Evolutionary conservation across 1,140 invertebrate genomes (phyloP).

Genomic region (Pseudomyrmex concolor): DNA sequence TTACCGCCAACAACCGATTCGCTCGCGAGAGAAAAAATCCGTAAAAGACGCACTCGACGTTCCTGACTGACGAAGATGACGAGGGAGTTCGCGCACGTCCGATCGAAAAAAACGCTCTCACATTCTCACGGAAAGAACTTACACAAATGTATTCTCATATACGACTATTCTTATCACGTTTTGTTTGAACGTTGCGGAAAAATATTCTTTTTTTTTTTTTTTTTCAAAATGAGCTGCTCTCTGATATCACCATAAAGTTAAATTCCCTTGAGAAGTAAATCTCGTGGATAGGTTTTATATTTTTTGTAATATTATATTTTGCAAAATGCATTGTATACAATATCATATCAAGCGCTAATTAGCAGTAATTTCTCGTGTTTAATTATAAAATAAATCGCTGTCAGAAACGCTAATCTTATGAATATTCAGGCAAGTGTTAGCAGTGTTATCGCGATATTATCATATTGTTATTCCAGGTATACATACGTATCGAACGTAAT

Average conservation of each 20-base stretch:
- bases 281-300: neutral
- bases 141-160: neutral
- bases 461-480: slow-evolving; percentile 42
- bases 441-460: neutral
- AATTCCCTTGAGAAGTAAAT: too few relatives aligned
- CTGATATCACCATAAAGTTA: too few relatives aligned
- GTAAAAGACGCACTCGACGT: slow-evolving; percentile 10
- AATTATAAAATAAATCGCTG: slow-evolving; percentile 50
- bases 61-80: neutral
- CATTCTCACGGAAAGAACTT: neutral
- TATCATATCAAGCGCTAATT: slow-evolving; percentile 30
- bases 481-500: neutral
- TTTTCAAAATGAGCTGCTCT: neutral
- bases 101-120: neutral
- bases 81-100: neutral
- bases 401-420: slow-evolving; percentile 22
- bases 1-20: slow-evolving; percentile 42
- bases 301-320: neutral
- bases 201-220: neutral
- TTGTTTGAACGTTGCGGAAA: neutral
- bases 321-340: neutral
- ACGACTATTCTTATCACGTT: neutral
- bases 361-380: slow-evolving; percentile 46
- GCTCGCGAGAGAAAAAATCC: slow-evolving; percentile 21
- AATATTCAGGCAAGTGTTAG: slow-evolving; percentile 34